Conservation (phyloP, 1,140 invertebrate species). For the Euwallacea fornicatus region DNA sequence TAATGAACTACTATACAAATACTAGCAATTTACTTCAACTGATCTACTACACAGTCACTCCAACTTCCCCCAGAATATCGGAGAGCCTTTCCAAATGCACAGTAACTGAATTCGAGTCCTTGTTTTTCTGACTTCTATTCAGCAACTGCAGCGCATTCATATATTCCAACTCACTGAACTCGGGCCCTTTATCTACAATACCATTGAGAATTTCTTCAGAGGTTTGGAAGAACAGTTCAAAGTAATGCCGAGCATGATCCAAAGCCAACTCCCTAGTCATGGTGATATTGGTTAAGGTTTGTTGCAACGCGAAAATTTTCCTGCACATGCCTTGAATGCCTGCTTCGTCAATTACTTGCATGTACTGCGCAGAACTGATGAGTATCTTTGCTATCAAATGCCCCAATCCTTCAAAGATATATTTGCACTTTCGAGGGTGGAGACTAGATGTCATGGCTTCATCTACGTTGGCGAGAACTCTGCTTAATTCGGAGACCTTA, state of each 20-base stretch:
- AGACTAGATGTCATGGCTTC: constrained; percentile 75
- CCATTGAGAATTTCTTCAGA: constrained; percentile 84
- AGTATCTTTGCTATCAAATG: constrained; percentile 84
- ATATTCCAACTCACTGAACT: constrained; percentile 84
- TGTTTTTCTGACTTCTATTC: constrained; percentile 60
- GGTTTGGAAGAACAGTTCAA: constrained; percentile 81
- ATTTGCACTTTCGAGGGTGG: constrained; percentile 78
- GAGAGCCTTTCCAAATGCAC: constrained; percentile 63
- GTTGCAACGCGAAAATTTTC: constrained; percentile 84
- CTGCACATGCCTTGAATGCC: constrained; percentile 82
- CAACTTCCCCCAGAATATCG: constrained; percentile 68
- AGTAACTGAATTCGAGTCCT: constrained; percentile 52
- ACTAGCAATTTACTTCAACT: not conserved
- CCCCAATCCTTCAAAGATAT: constrained; percentile 92
- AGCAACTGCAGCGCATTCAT: constrained; percentile 80
- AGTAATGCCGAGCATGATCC: constrained; percentile 88
- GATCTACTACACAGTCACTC: constrained; percentile 60
- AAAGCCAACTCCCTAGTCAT: constrained; percentile 79
- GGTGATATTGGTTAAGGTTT: constrained; percentile 83
- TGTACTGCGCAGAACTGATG: constrained; percentile 78
- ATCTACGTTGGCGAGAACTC: constrained; percentile 77
- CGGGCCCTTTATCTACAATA: constrained; percentile 78
- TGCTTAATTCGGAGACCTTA: constrained; percentile 78
- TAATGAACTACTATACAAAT: not conserved
- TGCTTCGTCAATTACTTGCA: constrained; percentile 78